Conservation (phyloP, 64 coral and sea anemone species). For the Pocillopora verrucosa region DNA sequence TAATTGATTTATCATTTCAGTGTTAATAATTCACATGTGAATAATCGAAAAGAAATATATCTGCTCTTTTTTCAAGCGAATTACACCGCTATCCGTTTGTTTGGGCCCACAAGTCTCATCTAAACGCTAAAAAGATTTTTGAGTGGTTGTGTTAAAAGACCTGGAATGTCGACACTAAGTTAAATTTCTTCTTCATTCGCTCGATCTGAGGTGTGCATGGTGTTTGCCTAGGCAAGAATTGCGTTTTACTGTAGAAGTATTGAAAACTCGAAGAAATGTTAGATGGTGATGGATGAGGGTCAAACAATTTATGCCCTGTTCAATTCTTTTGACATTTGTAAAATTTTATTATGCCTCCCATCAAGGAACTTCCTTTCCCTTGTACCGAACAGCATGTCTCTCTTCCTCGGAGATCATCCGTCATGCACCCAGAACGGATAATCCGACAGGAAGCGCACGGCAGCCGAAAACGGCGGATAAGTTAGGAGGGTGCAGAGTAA, state of each 20-base stretch:
- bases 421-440: background rate
- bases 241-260: background rate
- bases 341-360: background rate
- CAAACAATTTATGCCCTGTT: background rate
- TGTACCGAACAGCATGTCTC: background rate
- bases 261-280: background rate
- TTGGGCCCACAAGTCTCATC: background rate
- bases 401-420: background rate
- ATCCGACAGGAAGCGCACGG: background rate
- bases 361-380: background rate
- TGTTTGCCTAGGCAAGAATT: background rate
- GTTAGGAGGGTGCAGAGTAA: slow-evolving; percentile 4
- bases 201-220: background rate
- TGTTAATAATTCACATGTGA: too few species aligned
- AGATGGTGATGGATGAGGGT: background rate
- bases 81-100: background rate
- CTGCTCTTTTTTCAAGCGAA: too few species aligned
- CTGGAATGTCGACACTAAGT: background rate
- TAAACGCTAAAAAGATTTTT: background rate
- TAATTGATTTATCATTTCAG: too few species aligned
- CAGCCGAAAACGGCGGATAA: background rate
- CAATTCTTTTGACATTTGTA: background rate
- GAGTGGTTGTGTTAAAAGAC: background rate
- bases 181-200: background rate
- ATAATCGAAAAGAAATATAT: too few species aligned